Conservation (phyloP, 2,797 vertebrate genomes). For the Chaetophractus vellerosus region DNA sequence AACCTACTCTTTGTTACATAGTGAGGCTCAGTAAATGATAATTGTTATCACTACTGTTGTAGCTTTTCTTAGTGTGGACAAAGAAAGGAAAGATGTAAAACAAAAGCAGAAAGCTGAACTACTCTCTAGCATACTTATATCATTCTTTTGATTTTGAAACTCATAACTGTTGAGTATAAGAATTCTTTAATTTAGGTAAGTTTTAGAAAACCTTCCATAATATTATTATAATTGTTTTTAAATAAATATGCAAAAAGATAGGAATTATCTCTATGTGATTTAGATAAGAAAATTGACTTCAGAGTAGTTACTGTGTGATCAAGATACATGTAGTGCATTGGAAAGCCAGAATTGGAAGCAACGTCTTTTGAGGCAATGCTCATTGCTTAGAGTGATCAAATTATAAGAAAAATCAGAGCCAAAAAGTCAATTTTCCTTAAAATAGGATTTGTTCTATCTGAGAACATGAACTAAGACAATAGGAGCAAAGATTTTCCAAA, state of each 20-base stretch:
- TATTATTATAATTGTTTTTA: not conserved
- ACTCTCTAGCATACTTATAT: not conserved
- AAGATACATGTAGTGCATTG: not conserved
- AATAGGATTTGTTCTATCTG: not conserved
- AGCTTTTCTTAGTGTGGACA: not conserved
- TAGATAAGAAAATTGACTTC: not conserved
- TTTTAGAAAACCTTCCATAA: not conserved
- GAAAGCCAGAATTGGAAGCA: not conserved
- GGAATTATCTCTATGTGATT: not conserved
- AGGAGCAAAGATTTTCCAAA: not conserved
- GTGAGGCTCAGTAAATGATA: not conserved
- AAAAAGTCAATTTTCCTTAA: not conserved
- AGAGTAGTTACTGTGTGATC: not conserved
- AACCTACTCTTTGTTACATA: not conserved
- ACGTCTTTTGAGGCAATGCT: conserved; percentile 3
- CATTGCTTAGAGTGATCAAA: not conserved
- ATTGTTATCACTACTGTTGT: not conserved
- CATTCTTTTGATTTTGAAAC: not conserved
- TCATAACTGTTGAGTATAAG: not conserved
- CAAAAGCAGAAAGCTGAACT: not conserved
- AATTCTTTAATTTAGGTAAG: not conserved
- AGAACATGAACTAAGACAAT: not conserved
- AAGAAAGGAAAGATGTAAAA: conserved; percentile 6
- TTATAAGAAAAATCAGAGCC: not conserved
- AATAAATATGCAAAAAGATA: not conserved